Evolutionary conservation across 2,797 vertebrate genomes (phyloP).

Genomic region (Sebastes reedi): DNA sequence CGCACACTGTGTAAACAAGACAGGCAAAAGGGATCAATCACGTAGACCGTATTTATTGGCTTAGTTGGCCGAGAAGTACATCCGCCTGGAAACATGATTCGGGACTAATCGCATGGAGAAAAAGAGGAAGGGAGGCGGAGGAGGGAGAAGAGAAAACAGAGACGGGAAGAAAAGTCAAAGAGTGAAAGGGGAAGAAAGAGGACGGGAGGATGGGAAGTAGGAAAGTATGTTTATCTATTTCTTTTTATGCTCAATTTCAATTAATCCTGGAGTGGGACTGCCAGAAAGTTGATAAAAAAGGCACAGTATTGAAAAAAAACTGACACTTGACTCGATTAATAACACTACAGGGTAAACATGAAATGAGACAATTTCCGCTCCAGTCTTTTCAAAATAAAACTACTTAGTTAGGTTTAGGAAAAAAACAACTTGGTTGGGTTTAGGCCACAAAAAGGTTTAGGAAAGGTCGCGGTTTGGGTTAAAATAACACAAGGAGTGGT

Average conservation of each 20-base stretch:
- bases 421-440: rapidly evolving
- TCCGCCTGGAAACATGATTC: constrained; percentile 41
- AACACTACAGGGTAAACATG: background rate
- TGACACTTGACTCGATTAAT: background rate
- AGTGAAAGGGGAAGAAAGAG: background rate
- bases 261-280: background rate
- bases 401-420: too few species aligned
- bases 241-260: background rate
- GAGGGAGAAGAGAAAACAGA: background rate
- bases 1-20: constrained; percentile 68
- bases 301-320: background rate
- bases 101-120: constrained; percentile 12
- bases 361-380: too few species aligned
- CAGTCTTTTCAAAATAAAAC: too few species aligned
- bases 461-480: too few species aligned
- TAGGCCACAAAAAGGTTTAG: too few species aligned
- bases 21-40: constrained; percentile 65
- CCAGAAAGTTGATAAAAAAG: background rate
- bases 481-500: too few species aligned
- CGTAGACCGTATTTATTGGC: constrained; percentile 51
- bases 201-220: background rate
- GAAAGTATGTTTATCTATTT: background rate
- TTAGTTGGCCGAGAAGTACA: constrained; percentile 37
- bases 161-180: background rate
- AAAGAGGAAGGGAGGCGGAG: background rate